A percentile compares a stretch with the other conserved stretches of the same genome.
phyloP scores from a whole-genome alignment of 2,797 vertebrate genomes.

The Sitta carolinensis region DNA sequence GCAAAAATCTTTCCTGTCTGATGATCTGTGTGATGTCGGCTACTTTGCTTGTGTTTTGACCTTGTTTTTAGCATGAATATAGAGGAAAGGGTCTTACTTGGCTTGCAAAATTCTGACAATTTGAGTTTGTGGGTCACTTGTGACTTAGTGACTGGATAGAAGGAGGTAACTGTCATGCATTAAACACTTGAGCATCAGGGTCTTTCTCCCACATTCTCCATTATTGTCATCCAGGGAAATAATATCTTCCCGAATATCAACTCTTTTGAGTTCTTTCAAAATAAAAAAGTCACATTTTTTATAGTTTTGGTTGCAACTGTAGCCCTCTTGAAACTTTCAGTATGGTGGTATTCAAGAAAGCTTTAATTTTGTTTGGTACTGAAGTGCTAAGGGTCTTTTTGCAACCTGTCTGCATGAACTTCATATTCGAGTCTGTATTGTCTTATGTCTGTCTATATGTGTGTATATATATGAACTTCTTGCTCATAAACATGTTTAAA shows the following conservation, averaged over 20 bases:
- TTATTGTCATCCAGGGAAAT: not conserved
- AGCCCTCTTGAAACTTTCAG: not conserved
- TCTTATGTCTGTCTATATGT: not conserved
- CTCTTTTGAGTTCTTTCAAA: not conserved
- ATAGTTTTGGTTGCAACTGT: not conserved
- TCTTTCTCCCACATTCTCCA: not conserved
- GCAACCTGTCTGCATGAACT: not conserved
- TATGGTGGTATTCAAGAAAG: not conserved
- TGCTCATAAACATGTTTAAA: not conserved
- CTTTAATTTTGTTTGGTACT: not conserved
- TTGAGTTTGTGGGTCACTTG: not conserved
- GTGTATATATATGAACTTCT: not conserved
- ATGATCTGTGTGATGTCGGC: rapidly evolving
- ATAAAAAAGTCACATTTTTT: not conserved
- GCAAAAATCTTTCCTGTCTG: not conserved
- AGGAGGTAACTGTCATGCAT: not conserved
- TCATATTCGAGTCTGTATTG: not conserved
- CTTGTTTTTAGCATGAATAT: not conserved
- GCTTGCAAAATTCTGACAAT: not conserved
- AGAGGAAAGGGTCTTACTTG: not conserved
- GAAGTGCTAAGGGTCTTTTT: not conserved
- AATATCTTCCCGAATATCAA: not conserved
- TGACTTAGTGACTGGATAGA: not conserved
- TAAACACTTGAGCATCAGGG: not conserved
- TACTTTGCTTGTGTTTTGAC: not conserved